Base-by-base conservation (phyloP, 2,888 invertebrate genomes). In the Volucella inflata region DNA sequence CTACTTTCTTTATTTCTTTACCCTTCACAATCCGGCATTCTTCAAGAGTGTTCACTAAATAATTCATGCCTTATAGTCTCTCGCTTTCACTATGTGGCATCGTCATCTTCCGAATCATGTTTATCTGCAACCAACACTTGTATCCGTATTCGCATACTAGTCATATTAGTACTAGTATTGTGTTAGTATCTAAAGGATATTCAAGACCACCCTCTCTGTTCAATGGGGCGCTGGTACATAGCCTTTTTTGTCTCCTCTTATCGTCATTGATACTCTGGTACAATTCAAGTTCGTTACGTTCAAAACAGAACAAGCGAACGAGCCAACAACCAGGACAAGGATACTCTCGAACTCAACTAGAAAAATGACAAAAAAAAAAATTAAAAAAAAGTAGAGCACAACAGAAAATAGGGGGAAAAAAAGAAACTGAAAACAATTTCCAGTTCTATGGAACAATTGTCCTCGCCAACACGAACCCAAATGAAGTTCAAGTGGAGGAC, bases 401-500 rank as follows among this genome's bases (percentile, higher is more conserved):
- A 62, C 36, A 68, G 16, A 71, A 68, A 46, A 55, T n/a, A n/a
- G n/a, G 30, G 21, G 1, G 60, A 12, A 67, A 40, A 17, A 16
- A 10, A 64, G 30, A 46, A 14, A 75, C 70, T 75, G 59, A 76
- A 80, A 76, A 85, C 71, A 80, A 76, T 76, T 68, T 67, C 80
- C 72, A 30, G 48, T 80, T 71, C 80, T 57, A 60, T 68, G 55
- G 71, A 71, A 85, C 85, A 85, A 81, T 85, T 85, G 81, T 81
- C 72, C 76, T 81, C 77, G 85, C 85, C 85, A 80, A 85, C 85
- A 85, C 85, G 68, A 48, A 68, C 71, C 68, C 68, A 76, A 85
- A 85, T 85, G 85, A 85, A 81, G 85, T 85, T 85, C 85, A 85
- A 85, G 85, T 85, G 85, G 85, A 72, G 85, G 64, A 85, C 72